phyloP scores from a whole-genome alignment of 2,113 vertebrate species.

The Bufo gargarizans region DNA sequence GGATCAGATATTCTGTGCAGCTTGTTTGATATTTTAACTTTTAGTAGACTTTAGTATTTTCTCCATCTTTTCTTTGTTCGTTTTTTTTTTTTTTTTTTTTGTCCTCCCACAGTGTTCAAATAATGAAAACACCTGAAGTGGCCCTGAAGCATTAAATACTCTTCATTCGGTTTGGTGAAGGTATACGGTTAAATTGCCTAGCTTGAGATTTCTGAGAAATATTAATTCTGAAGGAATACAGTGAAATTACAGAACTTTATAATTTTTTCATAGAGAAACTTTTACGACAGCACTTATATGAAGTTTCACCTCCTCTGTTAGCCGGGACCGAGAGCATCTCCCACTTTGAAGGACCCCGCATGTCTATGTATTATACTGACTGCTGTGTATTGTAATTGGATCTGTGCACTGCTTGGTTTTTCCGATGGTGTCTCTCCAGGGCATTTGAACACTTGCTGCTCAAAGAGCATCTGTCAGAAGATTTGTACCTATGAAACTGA shows the following conservation, averaged over 20 bases:
- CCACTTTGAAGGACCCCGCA: no score
- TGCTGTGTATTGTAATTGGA: no score
- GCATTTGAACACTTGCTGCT: no score
- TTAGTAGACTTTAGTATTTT: background rate
- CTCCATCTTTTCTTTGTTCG: conserved; percentile 8
- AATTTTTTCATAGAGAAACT: background rate
- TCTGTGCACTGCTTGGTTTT: no score
- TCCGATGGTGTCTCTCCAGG: no score
- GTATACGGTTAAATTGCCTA: background rate
- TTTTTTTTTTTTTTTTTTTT: background rate
- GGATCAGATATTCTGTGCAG: background rate
- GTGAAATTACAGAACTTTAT: background rate
- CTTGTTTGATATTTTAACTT: background rate
- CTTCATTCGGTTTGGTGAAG: background rate
- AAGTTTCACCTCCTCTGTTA: no score
- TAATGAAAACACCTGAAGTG: conserved; percentile 12
- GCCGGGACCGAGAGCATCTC: no score
- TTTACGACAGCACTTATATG: background rate
- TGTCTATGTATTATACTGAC: no score
- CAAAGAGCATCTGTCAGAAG: no score
- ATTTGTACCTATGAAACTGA: no score
- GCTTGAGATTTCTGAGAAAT: background rate
- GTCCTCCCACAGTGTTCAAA: background rate
- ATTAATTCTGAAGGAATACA: background rate
- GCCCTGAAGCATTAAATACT: conserved; percentile 23